Evolutionary conservation across 1,140 invertebrate species (phyloP), one percentile per base, ranked within the genome.

Genomic region (Plectrocnemia conspersa): DNA sequence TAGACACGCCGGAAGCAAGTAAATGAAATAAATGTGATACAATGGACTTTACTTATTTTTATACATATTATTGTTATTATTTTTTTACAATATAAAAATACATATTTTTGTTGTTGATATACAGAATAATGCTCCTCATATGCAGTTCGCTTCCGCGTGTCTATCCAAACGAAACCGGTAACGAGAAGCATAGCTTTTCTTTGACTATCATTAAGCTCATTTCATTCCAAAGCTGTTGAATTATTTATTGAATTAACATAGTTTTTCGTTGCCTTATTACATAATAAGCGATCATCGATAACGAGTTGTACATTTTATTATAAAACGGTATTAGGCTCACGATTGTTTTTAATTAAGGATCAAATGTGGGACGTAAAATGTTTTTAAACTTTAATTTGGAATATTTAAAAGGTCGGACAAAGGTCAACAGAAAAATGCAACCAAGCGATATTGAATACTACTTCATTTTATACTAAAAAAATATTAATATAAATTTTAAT

Each of bases 231-330:
- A 61, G 59, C 58, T 60, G 38, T 46, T 45, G 46, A 29, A 54
- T 61, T 54, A 57, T 57, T 57, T 57, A 55, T 58, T 50, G 52
- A 29, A 46, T 60, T 49, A 46, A 58, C 57, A 56, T 55, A 58
- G 58, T 61, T 61, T 63, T 63, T 52, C 35, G 55, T 63, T 61
- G 55, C 58, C 58, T 58, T 60, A 60, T 49, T 63, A 56, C 22
- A 53, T 53, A 29, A 54, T 63, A 63, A 60, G 58, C 54, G 54
- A 48, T 61, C 52, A 47, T 35, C 58, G 52, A 58, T 61, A 57
- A 56, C 56, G 50, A 55, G 44, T 19, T 47, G 45, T 47, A 56
- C 25, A 56, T 56, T 52, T 44, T 44, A 38, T 38, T 29, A 24
- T 55, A 57, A 42, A 44, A 25, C 24, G 55, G 48, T 41, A 15